Conservation (phyloP, 2,888 invertebrate species). For the Parelbella ahira region DNA sequence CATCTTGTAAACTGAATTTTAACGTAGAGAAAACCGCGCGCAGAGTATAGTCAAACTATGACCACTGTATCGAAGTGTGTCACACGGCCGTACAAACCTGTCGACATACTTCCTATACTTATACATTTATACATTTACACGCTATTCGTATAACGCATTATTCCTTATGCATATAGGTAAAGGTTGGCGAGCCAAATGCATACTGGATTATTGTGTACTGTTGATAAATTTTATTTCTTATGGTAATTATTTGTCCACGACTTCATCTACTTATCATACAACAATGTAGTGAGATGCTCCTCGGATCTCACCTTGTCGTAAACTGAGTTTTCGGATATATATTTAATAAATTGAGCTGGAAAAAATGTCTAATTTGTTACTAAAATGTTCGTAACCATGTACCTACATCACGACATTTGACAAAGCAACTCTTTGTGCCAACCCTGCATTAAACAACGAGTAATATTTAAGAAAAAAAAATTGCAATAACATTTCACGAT, state of each 20-base stretch:
- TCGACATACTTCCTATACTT: slow-evolving; percentile 30
- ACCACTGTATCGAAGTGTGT: slow-evolving; percentile 33
- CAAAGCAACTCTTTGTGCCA: slow-evolving; percentile 1
- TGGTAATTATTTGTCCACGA: too few relatives aligned
- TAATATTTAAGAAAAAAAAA: slow-evolving; percentile 17
- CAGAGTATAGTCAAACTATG: background rate
- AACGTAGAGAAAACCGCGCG: too few relatives aligned
- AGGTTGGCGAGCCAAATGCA: slow-evolving; percentile 10
- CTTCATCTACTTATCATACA: too few relatives aligned
- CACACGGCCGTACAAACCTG: slow-evolving; percentile 34
- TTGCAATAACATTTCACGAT: slow-evolving; percentile 23
- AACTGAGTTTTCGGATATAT: too few relatives aligned
- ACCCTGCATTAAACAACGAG: slow-evolving; percentile 10
- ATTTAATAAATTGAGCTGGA: too few relatives aligned
- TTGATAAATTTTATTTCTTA: too few relatives aligned
- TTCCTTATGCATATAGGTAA: slow-evolving; percentile 1
- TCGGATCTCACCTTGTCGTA: too few relatives aligned
- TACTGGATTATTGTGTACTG: background rate
- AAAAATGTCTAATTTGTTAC: too few relatives aligned
- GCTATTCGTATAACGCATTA: slow-evolving; percentile 25
- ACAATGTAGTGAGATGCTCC: too few relatives aligned
- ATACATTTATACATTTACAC: slow-evolving; percentile 26
- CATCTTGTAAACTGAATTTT: too few relatives aligned
- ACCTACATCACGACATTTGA: too few relatives aligned
- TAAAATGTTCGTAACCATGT: too few relatives aligned